These are phyloP conservation scores for Axis porcinus DNA, from an alignment of 2,113 vertebrate species.

Conservation along the genomic window DNA sequence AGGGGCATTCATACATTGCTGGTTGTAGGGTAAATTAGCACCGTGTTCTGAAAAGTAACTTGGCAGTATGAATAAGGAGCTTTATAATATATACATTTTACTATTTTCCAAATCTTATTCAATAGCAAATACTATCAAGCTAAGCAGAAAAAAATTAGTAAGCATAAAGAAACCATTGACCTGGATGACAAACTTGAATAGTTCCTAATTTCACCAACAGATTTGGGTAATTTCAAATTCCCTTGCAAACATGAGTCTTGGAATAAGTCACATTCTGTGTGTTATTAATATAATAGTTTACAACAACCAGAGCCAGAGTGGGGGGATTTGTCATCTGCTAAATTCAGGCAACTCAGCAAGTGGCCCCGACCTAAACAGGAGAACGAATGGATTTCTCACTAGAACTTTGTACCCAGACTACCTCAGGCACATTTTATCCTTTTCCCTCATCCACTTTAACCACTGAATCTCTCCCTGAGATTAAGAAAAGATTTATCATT, in stretches of 20 bases:
- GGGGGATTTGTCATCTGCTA: neutral
- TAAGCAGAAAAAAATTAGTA: neutral
- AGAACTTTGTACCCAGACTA: neutral
- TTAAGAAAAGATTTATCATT: slow-evolving; percentile 11
- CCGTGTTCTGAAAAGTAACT: neutral
- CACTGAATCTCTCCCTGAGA: neutral
- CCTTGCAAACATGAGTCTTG: neutral
- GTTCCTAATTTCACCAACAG: neutral
- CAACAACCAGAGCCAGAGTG: neutral
- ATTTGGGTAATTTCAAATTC: neutral
- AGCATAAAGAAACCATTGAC: neutral
- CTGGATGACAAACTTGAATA: neutral
- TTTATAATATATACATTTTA: neutral
- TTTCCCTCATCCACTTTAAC: slow-evolving; percentile 15
- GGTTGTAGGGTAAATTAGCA: neutral
- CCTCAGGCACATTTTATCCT: neutral
- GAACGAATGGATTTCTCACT: neutral
- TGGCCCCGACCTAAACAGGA: neutral
- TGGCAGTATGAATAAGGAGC: neutral
- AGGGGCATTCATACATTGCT: too few relatives aligned
- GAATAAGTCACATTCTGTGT: neutral
- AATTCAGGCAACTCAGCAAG: neutral
- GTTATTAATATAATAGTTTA: neutral
- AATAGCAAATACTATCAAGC: neutral
- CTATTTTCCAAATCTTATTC: neutral